Evolutionary conservation across 2,888 invertebrate genomes (phyloP), one percentile per base, ranked within the genome.

Genomic region (Myathropa florea): DNA sequence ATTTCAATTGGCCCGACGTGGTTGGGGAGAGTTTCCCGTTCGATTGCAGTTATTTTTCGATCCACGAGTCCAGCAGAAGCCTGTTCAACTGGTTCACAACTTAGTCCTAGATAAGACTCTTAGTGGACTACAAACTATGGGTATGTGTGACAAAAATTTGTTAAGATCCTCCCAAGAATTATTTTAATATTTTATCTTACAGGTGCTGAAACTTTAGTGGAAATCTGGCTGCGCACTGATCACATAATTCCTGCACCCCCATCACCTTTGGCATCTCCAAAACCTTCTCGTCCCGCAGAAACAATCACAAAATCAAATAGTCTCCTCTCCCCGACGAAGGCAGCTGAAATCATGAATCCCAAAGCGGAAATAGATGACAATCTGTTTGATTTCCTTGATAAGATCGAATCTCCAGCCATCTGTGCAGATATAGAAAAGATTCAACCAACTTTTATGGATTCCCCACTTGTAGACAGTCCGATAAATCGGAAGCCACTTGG

Each of bases 11-110:
- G 95, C 96, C 0, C 94, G 97, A 46, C 94, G 97, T 80, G 98
- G 98, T 21, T 98, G 98, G 98, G 98, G 98, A 12, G 98, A 98
- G 93, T 98, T 98, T 93, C 97, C 97, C 0, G 94, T 97, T 4
- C 93, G 96, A 68, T 94, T 97, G 2, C 96, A 97, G 91, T 93
- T 98, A 1, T 96, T 96, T 92, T 98, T 98, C 91, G 93, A 94
- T 4, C 93, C 94, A 53, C 95, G 96, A 76, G 91, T 93, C 7
- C 92, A 95, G 18, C 97, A 98, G 91, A 96, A 97, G 83, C 96
- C 97, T 0, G 95, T 97, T 30, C 95, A 96, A 88, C 93, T 98
- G 14, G 94, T 96, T 71, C 98, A 98, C 92, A 94, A 95, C 89
- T 94, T 97, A 89, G 95, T 96, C 90, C 93, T 98, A 86, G 98